phyloP scores from a whole-genome alignment of 1,140 invertebrate species.

The Trigoniulus corallinus region DNA sequence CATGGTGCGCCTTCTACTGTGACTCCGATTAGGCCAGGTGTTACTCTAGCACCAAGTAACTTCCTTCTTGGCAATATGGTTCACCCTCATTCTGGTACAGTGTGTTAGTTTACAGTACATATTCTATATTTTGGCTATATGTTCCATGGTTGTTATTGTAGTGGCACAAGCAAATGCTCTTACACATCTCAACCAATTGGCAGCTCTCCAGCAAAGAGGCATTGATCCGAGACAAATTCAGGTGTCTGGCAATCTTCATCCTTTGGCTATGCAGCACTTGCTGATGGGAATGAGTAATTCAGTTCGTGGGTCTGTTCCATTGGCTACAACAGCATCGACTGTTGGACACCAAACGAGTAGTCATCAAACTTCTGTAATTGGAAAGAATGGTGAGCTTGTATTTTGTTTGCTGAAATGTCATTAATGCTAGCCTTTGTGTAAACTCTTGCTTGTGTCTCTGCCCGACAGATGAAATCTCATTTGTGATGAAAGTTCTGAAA shows the following conservation, averaged over 20 bases:
- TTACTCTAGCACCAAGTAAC: conserved; percentile 4
- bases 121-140: background rate
- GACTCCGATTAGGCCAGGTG: background rate
- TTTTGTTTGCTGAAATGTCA: too few species aligned
- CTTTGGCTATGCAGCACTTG: conserved; percentile 11
- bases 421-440: too few species aligned
- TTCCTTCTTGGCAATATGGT: background rate
- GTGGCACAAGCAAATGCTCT: background rate
- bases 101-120: background rate
- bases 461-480: too few species aligned
- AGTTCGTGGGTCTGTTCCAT: too few species aligned
- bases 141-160: background rate
- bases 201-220: conserved; percentile 14
- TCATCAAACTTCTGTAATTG: too few species aligned
- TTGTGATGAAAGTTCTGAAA: too few species aligned
- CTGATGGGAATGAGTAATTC: background rate
- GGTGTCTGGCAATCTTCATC: conserved; percentile 15
- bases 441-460: too few species aligned
- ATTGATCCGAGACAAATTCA: conserved; percentile 17
- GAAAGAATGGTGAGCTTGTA: too few species aligned
- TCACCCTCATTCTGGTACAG: too few species aligned
- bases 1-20: background rate
- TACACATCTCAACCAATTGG: conserved; percentile 13
- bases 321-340: too few species aligned
- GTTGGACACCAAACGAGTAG: too few species aligned